These are phyloP conservation scores for Drosophila lacicola DNA, from an alignment of 2,888 invertebrate species.

Conservation along the genomic window DNA sequence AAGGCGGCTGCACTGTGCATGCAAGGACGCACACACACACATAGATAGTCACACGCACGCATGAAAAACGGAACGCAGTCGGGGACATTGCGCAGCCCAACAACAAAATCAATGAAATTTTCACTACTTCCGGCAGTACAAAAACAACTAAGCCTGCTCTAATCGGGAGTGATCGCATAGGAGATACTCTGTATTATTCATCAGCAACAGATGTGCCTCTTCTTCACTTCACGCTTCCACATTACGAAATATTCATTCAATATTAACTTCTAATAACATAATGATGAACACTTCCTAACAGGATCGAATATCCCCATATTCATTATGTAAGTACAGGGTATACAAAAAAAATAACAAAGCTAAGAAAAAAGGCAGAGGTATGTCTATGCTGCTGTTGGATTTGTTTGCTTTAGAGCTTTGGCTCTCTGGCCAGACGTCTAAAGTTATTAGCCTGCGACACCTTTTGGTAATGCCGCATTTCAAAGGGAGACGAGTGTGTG, in stretches of 20 bases:
- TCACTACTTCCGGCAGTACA: conserved; percentile 71
- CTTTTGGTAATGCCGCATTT: conserved; percentile 62
- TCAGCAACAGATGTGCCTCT: too few species aligned
- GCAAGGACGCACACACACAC: conserved; percentile 44
- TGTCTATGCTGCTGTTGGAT: conserved; percentile 1
- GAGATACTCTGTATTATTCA: neutral
- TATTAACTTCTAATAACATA: too few species aligned
- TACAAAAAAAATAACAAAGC: conserved; percentile 1
- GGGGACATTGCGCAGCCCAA: conserved; percentile 66
- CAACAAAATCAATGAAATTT: conserved; percentile 76
- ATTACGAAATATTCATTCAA: too few species aligned
- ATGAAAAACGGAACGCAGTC: conserved; percentile 62
- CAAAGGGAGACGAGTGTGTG: neutral
- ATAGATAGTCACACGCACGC: conserved; percentile 14
- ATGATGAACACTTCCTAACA: too few species aligned
- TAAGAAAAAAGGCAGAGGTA: too few species aligned
- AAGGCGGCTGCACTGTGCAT: conserved; percentile 38
- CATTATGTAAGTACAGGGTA: neutral
- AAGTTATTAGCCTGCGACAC: conserved; percentile 78
- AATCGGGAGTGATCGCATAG: neutral
- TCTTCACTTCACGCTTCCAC: too few species aligned
- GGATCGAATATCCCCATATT: too few species aligned
- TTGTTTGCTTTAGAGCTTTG: conserved; percentile 65
- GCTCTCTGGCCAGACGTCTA: conserved; percentile 35
- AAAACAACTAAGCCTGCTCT: neutral